These are phyloP conservation scores for Antheraea mylitta DNA, from an alignment of 1,140 invertebrate species.

Conservation along the genomic window DNA sequence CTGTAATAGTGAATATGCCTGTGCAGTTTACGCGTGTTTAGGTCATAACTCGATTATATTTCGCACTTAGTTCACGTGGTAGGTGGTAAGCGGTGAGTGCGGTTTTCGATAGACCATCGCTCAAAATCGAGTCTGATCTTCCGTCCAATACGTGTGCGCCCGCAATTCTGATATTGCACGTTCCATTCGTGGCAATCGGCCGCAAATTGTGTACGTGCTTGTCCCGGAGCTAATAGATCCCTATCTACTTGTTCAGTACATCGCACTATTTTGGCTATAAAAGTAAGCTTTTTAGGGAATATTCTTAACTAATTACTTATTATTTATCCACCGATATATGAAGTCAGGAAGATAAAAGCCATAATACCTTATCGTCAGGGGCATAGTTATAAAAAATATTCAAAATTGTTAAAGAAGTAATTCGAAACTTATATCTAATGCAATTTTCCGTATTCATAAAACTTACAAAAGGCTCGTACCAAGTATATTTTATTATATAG, in stretches of 20 bases:
- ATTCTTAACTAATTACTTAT: background rate
- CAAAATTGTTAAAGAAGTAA: too few relatives aligned
- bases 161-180: slow-evolving; percentile 38
- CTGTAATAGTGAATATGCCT: too few relatives aligned
- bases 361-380: too few relatives aligned
- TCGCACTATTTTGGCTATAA: background rate
- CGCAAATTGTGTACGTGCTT: slow-evolving; percentile 43
- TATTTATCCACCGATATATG: background rate
- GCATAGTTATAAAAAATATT: too few relatives aligned
- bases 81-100: slow-evolving; percentile 8
- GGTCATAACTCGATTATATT: background rate
- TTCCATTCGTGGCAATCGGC: slow-evolving; percentile 39
- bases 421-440: too few relatives aligned
- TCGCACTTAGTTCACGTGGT: slow-evolving; percentile 8
- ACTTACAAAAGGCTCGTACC: too few relatives aligned
- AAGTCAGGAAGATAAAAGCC: too few relatives aligned
- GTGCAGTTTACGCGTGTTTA: too few relatives aligned
- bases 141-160: slow-evolving; percentile 22
- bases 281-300: background rate
- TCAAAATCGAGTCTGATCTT: slow-evolving; percentile 27
- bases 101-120: slow-evolving; percentile 23
- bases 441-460: too few relatives aligned
- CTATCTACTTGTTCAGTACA: slow-evolving; percentile 6
- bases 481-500: too few relatives aligned
- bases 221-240: slow-evolving; percentile 27